Conservation (phyloP, 1,140 invertebrate genomes). For the Carcinoscorpius rotundicauda region DNA sequence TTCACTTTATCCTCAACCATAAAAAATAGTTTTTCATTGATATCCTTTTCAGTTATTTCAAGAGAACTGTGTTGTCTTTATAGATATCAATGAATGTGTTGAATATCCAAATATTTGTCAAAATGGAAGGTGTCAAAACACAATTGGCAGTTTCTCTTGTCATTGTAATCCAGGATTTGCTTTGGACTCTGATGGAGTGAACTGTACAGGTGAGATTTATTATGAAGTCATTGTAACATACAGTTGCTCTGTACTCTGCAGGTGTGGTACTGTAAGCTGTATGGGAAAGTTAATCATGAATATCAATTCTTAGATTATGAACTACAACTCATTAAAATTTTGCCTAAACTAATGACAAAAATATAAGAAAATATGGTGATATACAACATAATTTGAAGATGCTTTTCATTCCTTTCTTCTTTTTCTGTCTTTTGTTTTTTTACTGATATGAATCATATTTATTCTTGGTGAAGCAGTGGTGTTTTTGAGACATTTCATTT, state of each 20-base stretch:
- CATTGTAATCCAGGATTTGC: slow-evolving; percentile 60
- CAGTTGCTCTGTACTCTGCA: slow-evolving; percentile 35
- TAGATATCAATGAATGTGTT: slow-evolving; percentile 52
- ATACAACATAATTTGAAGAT: no score
- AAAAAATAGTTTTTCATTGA: no score
- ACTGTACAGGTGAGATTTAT: slow-evolving; percentile 39
- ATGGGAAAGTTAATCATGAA: slow-evolving; percentile 52
- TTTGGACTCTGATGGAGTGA: slow-evolving; percentile 41
- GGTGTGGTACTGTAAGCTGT: slow-evolving; percentile 58
- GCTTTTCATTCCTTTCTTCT: no score
- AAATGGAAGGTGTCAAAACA: slow-evolving; percentile 57
- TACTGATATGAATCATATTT: no score
- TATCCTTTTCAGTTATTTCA: no score
- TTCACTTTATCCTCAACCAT: no score
- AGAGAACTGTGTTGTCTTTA: slow-evolving; percentile 33
- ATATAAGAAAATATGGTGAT: no score
- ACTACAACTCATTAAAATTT: background rate
- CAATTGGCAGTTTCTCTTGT: slow-evolving; percentile 72
- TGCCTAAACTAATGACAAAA: no score
- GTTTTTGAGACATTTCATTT: no score
- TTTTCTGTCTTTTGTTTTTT: no score
- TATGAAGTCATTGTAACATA: background rate
- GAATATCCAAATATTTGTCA: slow-evolving; percentile 38
- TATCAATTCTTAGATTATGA: slow-evolving; percentile 31
- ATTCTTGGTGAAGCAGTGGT: no score